phyloP scores from a whole-genome alignment of 2,113 vertebrate genomes.

The Elachura formosa region DNA sequence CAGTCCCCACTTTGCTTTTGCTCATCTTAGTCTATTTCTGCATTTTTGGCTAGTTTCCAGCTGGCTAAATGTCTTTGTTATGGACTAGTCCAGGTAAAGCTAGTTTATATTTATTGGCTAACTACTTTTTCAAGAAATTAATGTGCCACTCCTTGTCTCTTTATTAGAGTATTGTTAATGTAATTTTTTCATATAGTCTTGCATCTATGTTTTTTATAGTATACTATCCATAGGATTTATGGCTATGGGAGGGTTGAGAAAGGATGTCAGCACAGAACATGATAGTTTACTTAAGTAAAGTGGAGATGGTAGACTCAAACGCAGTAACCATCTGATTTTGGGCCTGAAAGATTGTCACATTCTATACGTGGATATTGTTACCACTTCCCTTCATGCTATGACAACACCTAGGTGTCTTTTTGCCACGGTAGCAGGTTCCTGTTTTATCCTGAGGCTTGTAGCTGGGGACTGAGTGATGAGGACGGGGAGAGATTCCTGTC shows the following conservation, averaged over 20 bases:
- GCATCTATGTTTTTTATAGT: background rate
- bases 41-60: background rate
- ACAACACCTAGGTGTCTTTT: accelerated
- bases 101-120: background rate
- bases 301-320: background rate
- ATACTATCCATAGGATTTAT: background rate
- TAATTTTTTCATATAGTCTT: background rate
- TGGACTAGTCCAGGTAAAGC: background rate
- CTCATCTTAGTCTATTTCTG: background rate
- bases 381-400: background rate
- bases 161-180: background rate
- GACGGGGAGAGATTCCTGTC: background rate
- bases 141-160: background rate
- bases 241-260: background rate
- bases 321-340: background rate
- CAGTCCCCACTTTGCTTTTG: background rate
- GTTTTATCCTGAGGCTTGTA: background rate
- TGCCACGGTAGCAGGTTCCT: background rate
- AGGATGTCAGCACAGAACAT: background rate
- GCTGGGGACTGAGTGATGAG: background rate
- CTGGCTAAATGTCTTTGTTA: background rate
- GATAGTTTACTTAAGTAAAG: background rate
- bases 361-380: accelerated
- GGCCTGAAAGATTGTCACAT: accelerated
- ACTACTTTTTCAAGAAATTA: background rate